Evolutionary conservation across 2,888 invertebrate genomes (phyloP).

Genomic region (Cantharis rufa): DNA sequence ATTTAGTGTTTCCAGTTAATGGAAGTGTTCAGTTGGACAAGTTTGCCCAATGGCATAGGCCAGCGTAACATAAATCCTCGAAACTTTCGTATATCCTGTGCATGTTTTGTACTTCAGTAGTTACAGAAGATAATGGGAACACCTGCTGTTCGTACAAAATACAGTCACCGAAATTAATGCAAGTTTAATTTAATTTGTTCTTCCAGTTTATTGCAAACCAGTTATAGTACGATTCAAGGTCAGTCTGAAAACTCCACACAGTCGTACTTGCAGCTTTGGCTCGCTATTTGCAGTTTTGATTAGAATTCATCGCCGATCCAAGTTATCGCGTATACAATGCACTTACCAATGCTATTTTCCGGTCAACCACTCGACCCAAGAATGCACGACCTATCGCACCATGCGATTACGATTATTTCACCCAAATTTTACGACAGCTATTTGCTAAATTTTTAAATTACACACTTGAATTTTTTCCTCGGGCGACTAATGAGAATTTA

Average conservation of each 20-base stretch:
- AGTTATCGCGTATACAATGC: slow-evolving; percentile 30
- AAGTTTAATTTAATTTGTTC: slow-evolving; percentile 4
- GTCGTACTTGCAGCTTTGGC: slow-evolving; percentile 4
- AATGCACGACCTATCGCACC: slow-evolving; percentile 18
- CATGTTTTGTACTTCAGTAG: slow-evolving; percentile 1
- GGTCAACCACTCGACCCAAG: slow-evolving; percentile 32
- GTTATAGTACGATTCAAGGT: slow-evolving; percentile 12
- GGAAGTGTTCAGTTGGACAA: not conserved
- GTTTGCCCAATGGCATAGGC: not conserved
- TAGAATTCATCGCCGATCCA: slow-evolving; percentile 32
- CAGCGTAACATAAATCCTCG: slow-evolving; percentile 1
- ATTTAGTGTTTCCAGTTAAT: not conserved
- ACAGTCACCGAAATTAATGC: not conserved
- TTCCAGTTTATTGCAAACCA: not conserved
- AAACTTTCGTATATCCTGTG: not conserved
- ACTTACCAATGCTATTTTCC: slow-evolving; percentile 28
- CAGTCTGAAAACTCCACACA: slow-evolving; percentile 3
- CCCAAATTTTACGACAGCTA: not conserved
- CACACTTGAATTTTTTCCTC: not conserved
- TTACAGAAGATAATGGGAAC: not conserved
- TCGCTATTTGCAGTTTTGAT: slow-evolving; percentile 27
- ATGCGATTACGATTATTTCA: not conserved
- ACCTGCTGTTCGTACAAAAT: not conserved
- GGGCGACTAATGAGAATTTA: not conserved
- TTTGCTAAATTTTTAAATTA: not conserved